Conservation (phyloP, 2,888 invertebrate species). For the Morpho achilles region DNA sequence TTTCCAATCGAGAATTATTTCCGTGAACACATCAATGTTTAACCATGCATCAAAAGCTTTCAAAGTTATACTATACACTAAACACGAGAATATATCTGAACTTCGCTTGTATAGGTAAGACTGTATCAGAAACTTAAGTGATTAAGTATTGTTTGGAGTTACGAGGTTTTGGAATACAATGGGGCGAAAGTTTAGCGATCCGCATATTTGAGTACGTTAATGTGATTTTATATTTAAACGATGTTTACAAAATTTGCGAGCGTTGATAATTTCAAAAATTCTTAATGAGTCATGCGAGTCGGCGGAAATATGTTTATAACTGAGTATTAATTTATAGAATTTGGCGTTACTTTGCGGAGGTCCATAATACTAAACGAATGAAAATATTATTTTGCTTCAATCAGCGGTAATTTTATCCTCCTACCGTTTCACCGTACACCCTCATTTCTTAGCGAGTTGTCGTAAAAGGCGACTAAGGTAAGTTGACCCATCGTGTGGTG, state of each 20-base stretch:
- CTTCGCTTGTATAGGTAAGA: conserved; percentile 26
- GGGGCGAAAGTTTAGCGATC: conserved; percentile 48
- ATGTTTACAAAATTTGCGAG: not conserved
- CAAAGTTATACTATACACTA: conserved; percentile 10
- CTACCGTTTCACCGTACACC: no score
- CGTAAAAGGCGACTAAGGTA: no score
- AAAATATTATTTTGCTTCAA: no score
- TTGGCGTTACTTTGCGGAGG: no score
- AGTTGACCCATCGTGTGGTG: no score
- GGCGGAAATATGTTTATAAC: no score
- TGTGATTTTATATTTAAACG: conserved; percentile 37
- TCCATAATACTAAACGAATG: no score
- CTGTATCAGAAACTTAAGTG: conserved; percentile 64
- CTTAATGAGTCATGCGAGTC: not conserved
- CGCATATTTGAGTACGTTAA: conserved; percentile 56
- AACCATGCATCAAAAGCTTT: conserved; percentile 7
- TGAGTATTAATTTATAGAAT: no score
- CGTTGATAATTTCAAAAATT: not conserved
- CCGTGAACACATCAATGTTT: not conserved
- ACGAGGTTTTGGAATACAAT: conserved; percentile 41
- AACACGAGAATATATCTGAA: conserved; percentile 16
- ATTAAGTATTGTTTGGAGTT: conserved; percentile 56
- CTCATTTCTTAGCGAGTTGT: no score
- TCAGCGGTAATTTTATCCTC: no score
- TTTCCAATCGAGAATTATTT: not conserved